Percentiles rank a stretch among this genome's conserved stretches.
phyloP scores from a whole-genome alignment of 2,888 invertebrate genomes.

The Meiosimyza decipiens region DNA sequence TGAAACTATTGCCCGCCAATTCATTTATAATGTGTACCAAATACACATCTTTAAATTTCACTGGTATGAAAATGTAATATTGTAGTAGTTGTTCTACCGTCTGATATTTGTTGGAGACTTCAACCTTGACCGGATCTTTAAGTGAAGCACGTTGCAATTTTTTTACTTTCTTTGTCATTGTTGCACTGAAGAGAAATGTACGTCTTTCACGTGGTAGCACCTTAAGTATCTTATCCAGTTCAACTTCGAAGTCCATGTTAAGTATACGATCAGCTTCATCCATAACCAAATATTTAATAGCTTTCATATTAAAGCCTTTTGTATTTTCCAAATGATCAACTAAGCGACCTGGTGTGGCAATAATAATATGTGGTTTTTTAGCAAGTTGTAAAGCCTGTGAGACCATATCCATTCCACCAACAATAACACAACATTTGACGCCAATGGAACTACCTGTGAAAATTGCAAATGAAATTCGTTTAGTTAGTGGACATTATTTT shows the following conservation, averaged over 20 bases:
- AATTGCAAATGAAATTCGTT: conserved; percentile 50
- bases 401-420: conserved; percentile 99
- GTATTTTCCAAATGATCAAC: conserved; percentile 98
- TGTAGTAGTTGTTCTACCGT: conserved; percentile 97
- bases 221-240: conserved; percentile 94
- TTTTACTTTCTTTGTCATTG: conserved; percentile 98
- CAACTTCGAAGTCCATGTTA: conserved; percentile 99
- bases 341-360: conserved; percentile 95
- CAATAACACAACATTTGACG: conserved; percentile 94
- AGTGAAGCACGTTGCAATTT: conserved; percentile 96
- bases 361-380: conserved; percentile 96
- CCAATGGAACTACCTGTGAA: conserved; percentile 84
- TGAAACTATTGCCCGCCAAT: conserved; percentile 93
- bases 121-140: conserved; percentile 93
- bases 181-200: conserved; percentile 97
- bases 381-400: conserved; percentile 90
- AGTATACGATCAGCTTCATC: conserved; percentile 99
- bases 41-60: conserved; percentile 97
- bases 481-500: conserved; percentile 51
- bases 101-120: conserved; percentile 96
- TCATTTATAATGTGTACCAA: conserved; percentile 95
- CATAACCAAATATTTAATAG: conserved; percentile 94
- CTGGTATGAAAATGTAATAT: conserved; percentile 93
- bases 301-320: conserved; percentile 93
- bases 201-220: conserved; percentile 88